Evolutionary conservation across 2,113 vertebrate species (phyloP).

Genomic region (Phalacrocorax aristotelis): DNA sequence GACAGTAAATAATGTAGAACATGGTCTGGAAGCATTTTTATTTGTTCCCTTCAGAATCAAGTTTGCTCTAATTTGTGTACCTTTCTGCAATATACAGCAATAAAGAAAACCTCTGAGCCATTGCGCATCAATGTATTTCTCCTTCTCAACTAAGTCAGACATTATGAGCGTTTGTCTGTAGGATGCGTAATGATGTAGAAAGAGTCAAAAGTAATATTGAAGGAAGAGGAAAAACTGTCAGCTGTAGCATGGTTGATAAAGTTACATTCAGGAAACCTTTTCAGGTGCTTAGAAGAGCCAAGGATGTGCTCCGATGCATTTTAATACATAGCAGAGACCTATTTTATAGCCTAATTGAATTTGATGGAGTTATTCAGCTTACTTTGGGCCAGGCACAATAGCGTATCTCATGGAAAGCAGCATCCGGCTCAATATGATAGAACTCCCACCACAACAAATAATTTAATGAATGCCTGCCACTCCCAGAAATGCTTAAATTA

Average conservation of each 20-base stretch:
- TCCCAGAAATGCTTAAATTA: slow-evolving; percentile 37
- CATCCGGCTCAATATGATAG: slow-evolving; percentile 33
- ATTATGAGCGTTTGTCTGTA: not conserved
- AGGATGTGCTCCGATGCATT: slow-evolving; percentile 2
- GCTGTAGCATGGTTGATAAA: slow-evolving; percentile 25
- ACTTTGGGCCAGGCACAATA: not conserved
- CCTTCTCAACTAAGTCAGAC: not conserved
- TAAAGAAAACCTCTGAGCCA: not conserved
- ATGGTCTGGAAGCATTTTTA: not conserved
- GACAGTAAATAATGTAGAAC: not conserved
- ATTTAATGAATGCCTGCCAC: not conserved
- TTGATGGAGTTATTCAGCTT: slow-evolving; percentile 23
- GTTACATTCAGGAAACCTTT: not conserved
- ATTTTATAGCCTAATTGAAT: slow-evolving; percentile 28
- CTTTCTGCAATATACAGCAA: not conserved
- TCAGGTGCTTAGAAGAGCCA: slow-evolving; percentile 6
- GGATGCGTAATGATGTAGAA: slow-evolving; percentile 5
- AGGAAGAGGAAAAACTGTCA: not conserved
- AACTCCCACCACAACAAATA: slow-evolving; percentile 28
- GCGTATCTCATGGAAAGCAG: not conserved
- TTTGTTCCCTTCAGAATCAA: not conserved
- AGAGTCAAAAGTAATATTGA: slow-evolving; percentile 8
- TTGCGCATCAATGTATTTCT: not conserved
- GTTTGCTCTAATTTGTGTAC: not conserved
- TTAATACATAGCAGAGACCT: slow-evolving; percentile 10